phyloP scores from a whole-genome alignment of 1,140 invertebrate species.

The Triops cancriformis region DNA sequence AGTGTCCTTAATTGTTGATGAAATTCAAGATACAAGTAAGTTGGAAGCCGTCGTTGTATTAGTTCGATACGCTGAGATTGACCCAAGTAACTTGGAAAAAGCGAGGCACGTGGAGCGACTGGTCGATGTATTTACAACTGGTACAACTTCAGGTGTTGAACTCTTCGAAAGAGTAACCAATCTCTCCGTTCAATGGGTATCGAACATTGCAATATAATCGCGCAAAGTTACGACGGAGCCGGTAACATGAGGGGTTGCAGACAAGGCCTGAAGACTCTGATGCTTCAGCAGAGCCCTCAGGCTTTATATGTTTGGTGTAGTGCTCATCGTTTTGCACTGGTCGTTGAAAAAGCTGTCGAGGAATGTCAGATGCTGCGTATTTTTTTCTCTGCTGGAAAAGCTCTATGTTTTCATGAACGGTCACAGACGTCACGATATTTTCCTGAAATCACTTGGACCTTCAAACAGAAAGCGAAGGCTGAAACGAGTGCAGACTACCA shows the following conservation, averaged over 20 bases:
- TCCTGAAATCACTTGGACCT: constrained; percentile 6
- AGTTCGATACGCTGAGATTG: constrained; percentile 18
- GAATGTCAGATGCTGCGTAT: neutral
- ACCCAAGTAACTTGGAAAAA: constrained; percentile 3
- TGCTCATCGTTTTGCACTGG: constrained; percentile 5
- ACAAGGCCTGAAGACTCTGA: neutral
- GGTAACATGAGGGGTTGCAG: constrained; percentile 15
- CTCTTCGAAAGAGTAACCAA: neutral
- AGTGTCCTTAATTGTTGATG: constrained; percentile 17
- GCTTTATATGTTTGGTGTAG: constrained; percentile 21
- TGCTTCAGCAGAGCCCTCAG: neutral
- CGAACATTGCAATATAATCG: neutral
- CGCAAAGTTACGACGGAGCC: constrained; percentile 15
- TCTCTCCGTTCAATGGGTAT: neutral
- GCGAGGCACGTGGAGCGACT: constrained; percentile 11
- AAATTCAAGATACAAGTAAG: constrained; percentile 20
- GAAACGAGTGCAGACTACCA: constrained; percentile 19
- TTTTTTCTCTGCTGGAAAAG: constrained; percentile 19
- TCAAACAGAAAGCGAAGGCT: neutral
- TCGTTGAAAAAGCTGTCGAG: constrained; percentile 16
- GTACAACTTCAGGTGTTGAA: neutral
- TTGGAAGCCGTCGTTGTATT: constrained; percentile 18
- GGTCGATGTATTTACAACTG: neutral
- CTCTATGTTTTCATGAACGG: constrained; percentile 20
- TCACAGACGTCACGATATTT: constrained; percentile 21